These are phyloP conservation scores for Gouania willdenowi DNA, from an alignment of 2,797 vertebrate genomes.

Conservation along the genomic window DNA sequence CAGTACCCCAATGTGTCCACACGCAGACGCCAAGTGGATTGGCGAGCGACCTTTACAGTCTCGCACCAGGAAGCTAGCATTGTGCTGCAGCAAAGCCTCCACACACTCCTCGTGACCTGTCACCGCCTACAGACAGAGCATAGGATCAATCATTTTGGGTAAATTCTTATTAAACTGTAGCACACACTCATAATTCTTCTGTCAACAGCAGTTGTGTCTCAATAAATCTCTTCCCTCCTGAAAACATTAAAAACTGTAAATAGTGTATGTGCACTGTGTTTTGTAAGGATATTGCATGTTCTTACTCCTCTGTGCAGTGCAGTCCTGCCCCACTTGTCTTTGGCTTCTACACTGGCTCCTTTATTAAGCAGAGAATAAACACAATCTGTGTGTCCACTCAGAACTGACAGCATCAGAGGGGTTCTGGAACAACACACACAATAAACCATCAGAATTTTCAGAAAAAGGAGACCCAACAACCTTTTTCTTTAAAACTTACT, in stretches of 20 bases:
- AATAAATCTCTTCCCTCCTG: too few species aligned
- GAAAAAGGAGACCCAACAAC: background rate
- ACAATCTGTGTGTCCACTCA: conserved; percentile 95
- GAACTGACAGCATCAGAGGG: conserved; percentile 93
- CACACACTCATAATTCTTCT: too few species aligned
- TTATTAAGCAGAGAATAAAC: conserved; percentile 96
- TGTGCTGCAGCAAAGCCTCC: conserved; percentile 94
- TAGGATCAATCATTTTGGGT: too few species aligned
- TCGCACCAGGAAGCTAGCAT: conserved; percentile 85
- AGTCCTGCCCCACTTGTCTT: conserved; percentile 96
- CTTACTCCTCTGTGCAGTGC: conserved; percentile 95
- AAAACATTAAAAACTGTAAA: too few species aligned
- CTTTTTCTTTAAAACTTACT: conserved; percentile 79
- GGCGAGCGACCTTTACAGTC: conserved; percentile 92
- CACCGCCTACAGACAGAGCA: conserved; percentile 79
- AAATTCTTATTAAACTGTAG: too few species aligned
- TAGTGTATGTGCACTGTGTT: too few species aligned
- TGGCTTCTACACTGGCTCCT: conserved; percentile 94
- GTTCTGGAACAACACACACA: conserved; percentile 74
- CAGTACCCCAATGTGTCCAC: conserved; percentile 92
- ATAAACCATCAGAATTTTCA: conserved; percentile 1
- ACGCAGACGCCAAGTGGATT: conserved; percentile 91
- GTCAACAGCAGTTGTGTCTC: too few species aligned
- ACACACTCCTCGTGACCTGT: conserved; percentile 96
- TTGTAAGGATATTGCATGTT: background rate